A percentile compares a stretch with the other conserved stretches of the same genome.
These are phyloP conservation scores for Sebastes iracundus DNA, from an alignment of 2,797 vertebrate species.

Conservation along the genomic window DNA sequence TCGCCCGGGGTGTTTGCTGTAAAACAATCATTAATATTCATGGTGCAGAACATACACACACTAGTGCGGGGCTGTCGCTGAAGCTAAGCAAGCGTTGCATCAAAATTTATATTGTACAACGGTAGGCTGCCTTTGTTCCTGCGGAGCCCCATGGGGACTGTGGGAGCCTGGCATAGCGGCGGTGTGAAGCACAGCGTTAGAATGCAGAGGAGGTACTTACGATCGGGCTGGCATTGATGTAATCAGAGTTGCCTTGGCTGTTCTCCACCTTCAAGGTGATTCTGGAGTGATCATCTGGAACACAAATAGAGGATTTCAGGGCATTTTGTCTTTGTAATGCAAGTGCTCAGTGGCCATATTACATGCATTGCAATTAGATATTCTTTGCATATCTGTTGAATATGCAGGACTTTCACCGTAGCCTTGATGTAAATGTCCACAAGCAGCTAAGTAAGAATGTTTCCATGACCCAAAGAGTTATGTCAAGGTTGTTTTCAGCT, in stretches of 20 bases:
- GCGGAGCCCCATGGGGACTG: slow-evolving; percentile 36
- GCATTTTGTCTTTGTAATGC: not conserved
- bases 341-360: not conserved
- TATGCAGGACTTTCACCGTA: not conserved
- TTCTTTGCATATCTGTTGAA: not conserved
- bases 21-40: slow-evolving; percentile 70
- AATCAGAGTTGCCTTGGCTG: slow-evolving; percentile 91
- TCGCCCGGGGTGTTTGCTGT: slow-evolving; percentile 50
- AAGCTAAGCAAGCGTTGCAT: slow-evolving; percentile 64
- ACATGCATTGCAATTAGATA: not conserved
- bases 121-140: slow-evolving; percentile 52
- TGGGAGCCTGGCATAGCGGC: slow-evolving; percentile 9
- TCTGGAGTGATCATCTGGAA: slow-evolving; percentile 95
- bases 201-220: slow-evolving; percentile 84
- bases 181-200: slow-evolving; percentile 8
- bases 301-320: slow-evolving; percentile 33
- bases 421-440: not conserved
- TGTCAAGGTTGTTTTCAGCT: not conserved
- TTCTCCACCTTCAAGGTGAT: slow-evolving; percentile 91
- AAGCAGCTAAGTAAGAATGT: not conserved
- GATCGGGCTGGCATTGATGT: slow-evolving; percentile 98
- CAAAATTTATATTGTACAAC: slow-evolving; percentile 56
- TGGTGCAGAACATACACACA: slow-evolving; percentile 41
- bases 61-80: slow-evolving; percentile 10
- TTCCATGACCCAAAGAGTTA: not conserved